Conservation (phyloP, 37 sponge, comb jelly and placozoan species). For the Haliclona indistincta region DNA sequence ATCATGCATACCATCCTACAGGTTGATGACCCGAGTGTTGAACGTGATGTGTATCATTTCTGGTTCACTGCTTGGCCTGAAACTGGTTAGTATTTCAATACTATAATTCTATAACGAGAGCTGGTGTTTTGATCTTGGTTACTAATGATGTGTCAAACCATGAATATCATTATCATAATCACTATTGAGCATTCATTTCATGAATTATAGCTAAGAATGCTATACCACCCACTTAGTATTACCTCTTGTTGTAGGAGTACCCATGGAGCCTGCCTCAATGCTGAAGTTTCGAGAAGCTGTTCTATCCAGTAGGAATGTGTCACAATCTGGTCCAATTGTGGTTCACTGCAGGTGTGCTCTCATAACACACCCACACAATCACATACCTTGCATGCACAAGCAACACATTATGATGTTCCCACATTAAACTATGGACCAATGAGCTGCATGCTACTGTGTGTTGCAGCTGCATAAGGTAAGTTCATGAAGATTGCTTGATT, state of each 20-base stretch:
- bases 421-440: too few species aligned
- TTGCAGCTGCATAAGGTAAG: too few species aligned
- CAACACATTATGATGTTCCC: too few species aligned
- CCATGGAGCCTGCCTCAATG: conserved; percentile 36
- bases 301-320: not conserved
- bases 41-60: conserved; percentile 53
- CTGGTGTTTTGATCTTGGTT: not conserved
- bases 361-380: too few species aligned
- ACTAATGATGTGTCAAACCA: not conserved
- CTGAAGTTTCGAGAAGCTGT: conserved; percentile 25
- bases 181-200: not conserved
- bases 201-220: not conserved
- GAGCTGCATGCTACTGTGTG: too few species aligned
- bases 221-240: not conserved
- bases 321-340: conserved; percentile 15
- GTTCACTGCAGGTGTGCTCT: conserved; percentile 78
- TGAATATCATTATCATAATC: not conserved
- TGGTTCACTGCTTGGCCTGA: conserved; percentile 71
- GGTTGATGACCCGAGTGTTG: not conserved
- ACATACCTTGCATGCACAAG: too few species aligned
- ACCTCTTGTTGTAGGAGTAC: conserved; percentile 43
- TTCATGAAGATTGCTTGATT: too few species aligned
- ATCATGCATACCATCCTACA: not conserved
- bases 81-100: conserved; percentile 41
- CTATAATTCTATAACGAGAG: too few species aligned